Conservation (phyloP, 2,797 vertebrate species). For the Triplophysa bombifrons region DNA sequence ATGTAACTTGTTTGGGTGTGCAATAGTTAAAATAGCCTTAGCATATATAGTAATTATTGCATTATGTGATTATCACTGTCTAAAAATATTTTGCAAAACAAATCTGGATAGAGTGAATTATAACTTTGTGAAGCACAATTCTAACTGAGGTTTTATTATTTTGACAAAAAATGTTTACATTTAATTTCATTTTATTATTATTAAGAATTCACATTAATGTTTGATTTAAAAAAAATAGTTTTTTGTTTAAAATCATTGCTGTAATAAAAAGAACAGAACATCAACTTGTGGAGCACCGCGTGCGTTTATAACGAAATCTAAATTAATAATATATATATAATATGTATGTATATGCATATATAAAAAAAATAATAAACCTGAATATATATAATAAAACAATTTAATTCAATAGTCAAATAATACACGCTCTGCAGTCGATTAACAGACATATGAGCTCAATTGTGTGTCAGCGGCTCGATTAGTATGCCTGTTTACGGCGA, state of each 20-base stretch:
- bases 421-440: slow-evolving; percentile 36
- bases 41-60: neutral
- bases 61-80: neutral
- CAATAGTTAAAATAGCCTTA: neutral
- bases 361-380: too few species aligned
- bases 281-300: neutral
- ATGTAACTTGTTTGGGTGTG: neutral
- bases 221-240: neutral
- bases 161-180: neutral
- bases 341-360: too few species aligned
- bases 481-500: slow-evolving; percentile 49
- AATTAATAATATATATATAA: too few species aligned
- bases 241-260: neutral
- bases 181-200: too few species aligned
- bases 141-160: neutral
- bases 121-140: slow-evolving; percentile 22
- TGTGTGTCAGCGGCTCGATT: slow-evolving; percentile 39
- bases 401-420: neutral
- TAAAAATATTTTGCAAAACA: neutral
- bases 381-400: neutral
- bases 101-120: neutral
- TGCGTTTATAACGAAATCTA: neutral
- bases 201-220: slow-evolving; percentile 19
- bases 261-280: neutral
- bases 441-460: neutral